Base-by-base conservation (phyloP, 2,113 vertebrate species). In the Podarcis cretensis region DNA sequence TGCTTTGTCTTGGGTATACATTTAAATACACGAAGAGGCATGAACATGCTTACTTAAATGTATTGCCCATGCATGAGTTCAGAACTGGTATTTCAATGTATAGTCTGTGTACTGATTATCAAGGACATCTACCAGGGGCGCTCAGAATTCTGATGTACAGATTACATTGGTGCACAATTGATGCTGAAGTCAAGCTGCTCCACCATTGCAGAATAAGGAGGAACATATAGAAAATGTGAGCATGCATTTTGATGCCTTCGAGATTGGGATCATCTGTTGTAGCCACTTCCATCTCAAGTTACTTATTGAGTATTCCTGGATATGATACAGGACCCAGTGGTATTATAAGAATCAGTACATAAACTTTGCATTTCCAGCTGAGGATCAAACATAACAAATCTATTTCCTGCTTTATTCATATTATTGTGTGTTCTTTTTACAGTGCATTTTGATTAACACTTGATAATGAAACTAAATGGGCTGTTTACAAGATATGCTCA, bases 401-500 rank as follows among this genome's bases (percentile, higher is more conserved):
- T 94, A 87, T 90, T 94, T 94, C 91, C 90, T 95, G 91, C 92
- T 94, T 95, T 92, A 91, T 92, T 92, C 73, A 89, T 94, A 81
- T 87, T 95, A 89, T 85, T 93, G 83, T 94, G 85, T 92, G 87
- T 93, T 89, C 73, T 89, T 84, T 94, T 93, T 76, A 89, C 89
- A 83, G 68, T 77, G 81, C 23, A 6, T 73, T 91, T 77, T 89
- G 43, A 83, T 93, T 96, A 90, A 83, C 89, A 84, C 74, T 91
- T 87, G 82, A 90, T 84, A 81, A 40, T 89, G 90, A 65, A 89
- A 37, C 90, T 63, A 9, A 95, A 93, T 94, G 94, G 92, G 92
- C 95, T 97, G 96, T 97, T 97, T 95, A 96, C 94, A 97, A 96
- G 95, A 96, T 94, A 91, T 92, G 57, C 79, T 90, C 6, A 89